phyloP scores from a whole-genome alignment of 2,888 invertebrate genomes.

The Sminthurinus aureus region DNA sequence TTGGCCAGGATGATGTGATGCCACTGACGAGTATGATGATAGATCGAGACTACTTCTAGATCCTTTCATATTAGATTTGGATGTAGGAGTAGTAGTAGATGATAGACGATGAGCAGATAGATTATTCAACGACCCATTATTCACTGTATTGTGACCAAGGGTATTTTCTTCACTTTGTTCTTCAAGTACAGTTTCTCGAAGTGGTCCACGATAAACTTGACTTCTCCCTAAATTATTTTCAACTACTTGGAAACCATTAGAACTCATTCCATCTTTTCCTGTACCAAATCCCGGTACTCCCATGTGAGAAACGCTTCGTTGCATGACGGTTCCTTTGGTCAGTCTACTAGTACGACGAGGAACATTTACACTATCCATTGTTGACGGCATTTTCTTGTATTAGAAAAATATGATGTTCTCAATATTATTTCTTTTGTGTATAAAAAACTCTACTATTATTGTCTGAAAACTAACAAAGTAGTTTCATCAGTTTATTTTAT shows the following conservation, averaged over 20 bases:
- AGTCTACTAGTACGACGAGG: neutral
- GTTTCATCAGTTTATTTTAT: neutral
- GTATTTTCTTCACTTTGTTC: neutral
- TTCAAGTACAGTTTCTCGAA: neutral
- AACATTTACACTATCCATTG: neutral
- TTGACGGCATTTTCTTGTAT: slow-evolving; percentile 2
- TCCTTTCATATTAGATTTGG: neutral
- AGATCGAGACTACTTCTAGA: slow-evolving; percentile 7
- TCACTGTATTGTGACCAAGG: neutral
- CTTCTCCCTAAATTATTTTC: slow-evolving; percentile 25
- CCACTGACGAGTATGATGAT: neutral
- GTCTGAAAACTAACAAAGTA: neutral
- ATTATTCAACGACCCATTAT: slow-evolving; percentile 9
- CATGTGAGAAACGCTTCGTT: slow-evolving; percentile 25
- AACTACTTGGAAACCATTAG: neutral
- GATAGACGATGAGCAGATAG: neutral
- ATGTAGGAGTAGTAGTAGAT: neutral
- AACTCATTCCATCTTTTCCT: too few species aligned
- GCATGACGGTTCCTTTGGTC: neutral
- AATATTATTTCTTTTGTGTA: neutral
- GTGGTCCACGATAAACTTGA: slow-evolving; percentile 26
- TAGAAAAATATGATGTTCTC: neutral
- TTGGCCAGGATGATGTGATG: neutral
- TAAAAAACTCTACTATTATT: neutral
- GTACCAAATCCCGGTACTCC: neutral